These are phyloP conservation scores for Homalodisca vitripennis DNA, from an alignment of 1,140 invertebrate genomes.

Conservation along the genomic window DNA sequence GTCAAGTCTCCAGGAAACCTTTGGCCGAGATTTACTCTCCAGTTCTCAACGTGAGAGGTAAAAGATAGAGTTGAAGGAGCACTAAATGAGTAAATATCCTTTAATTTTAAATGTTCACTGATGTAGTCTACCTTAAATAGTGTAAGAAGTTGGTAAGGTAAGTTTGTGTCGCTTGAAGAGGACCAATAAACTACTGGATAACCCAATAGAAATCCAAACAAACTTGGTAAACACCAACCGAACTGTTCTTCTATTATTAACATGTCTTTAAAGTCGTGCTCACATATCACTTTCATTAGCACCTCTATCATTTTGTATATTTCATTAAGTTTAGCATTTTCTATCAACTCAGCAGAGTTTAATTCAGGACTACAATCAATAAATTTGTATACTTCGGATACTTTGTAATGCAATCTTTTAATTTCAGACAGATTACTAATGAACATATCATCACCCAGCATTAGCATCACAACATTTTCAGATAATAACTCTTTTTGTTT, in stretches of 20 bases:
- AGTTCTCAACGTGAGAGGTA: conserved; percentile 1
- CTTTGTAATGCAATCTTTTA: conserved; percentile 9
- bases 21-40: conserved; percentile 15
- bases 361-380: conserved; percentile 29
- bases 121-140: background rate
- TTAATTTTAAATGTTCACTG: background rate
- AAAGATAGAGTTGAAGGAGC: background rate
- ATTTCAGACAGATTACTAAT: conserved; percentile 22
- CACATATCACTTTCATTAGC: background rate
- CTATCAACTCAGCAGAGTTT: conserved; percentile 2
- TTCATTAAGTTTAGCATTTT: conserved; percentile 14
- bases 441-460: conserved; percentile 33
- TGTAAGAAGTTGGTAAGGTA: conserved; percentile 11
- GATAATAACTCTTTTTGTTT: conserved; percentile 24
- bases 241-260: background rate
- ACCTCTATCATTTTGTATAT: background rate
- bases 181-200: conserved; percentile 39
- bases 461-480: conserved; percentile 23
- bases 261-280: background rate
- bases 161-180: conserved; percentile 4
- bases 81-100: background rate
- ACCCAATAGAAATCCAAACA: conserved; percentile 37
- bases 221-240: conserved; percentile 34
- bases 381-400: conserved; percentile 26
- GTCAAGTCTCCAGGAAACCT: conserved; percentile 12